Conservation (phyloP, 2,797 vertebrate species). For the Simalia tracyae region DNA sequence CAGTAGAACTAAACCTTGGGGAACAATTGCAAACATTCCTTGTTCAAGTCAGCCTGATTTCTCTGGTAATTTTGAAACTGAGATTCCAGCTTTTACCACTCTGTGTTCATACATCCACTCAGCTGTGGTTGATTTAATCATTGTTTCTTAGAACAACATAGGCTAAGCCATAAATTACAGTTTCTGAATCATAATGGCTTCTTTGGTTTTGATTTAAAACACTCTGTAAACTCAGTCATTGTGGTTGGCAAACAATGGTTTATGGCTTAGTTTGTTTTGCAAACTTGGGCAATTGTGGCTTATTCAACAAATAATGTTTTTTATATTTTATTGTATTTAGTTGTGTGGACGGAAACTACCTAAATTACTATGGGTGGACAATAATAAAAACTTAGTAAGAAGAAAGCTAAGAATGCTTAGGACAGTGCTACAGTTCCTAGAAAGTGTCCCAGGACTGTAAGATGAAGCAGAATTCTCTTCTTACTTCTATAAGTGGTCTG, state of each 20-base stretch:
- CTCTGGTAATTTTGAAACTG: not conserved
- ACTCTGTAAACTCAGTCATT: not conserved
- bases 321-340: not conserved
- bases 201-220: too few relatives aligned
- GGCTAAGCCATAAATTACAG: too few relatives aligned
- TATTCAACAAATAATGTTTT: not conserved
- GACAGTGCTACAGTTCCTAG: not conserved
- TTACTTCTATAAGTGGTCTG: not conserved
- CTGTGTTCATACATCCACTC: not conserved
- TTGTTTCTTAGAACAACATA: too few relatives aligned
- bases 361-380: not conserved
- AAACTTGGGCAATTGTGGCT: not conserved
- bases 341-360: not conserved
- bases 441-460: not conserved
- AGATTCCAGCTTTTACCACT: not conserved
- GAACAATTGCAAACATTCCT: not conserved
- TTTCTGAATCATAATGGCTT: too few relatives aligned
- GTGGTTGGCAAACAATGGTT: not conserved
- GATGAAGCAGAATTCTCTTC: not conserved
- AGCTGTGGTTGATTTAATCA: too few relatives aligned
- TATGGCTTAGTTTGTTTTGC: not conserved
- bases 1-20: not conserved
- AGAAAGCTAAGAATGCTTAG: not conserved
- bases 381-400: not conserved
- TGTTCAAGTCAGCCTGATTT: not conserved